Evolutionary conservation across 2,797 vertebrate species (phyloP).

Genomic region (Anguilla pacifica): DNA sequence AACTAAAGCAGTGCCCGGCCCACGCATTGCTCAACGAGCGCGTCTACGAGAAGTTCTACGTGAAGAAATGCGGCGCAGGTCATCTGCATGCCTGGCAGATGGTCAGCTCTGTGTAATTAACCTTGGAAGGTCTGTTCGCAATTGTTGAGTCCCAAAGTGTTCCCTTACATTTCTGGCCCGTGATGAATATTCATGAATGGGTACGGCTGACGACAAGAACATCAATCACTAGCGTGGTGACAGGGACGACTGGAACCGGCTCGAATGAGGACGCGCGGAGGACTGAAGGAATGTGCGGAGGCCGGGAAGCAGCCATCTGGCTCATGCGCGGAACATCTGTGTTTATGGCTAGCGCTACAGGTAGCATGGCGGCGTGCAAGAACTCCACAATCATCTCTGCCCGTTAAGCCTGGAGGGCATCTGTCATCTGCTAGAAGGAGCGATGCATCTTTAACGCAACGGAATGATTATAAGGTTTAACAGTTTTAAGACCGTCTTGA

Average conservation of each 20-base stretch:
- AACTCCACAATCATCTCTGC: background rate
- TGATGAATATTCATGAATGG: background rate
- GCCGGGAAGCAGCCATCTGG: background rate
- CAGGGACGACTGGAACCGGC: background rate
- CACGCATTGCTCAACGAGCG: background rate
- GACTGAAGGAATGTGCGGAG: background rate
- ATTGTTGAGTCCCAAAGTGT: background rate
- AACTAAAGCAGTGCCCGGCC: background rate
- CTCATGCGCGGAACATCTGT: background rate
- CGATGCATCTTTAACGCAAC: background rate
- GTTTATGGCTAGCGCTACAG: background rate
- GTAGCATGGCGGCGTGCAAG: background rate
- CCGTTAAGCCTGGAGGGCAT: background rate
- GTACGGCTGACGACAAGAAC: background rate
- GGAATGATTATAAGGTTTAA: constrained; percentile 2
- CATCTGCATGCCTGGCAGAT: background rate
- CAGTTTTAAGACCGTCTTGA: background rate
- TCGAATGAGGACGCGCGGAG: background rate
- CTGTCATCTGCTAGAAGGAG: background rate
- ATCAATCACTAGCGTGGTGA: background rate
- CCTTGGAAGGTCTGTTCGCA: background rate
- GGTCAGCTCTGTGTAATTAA: background rate
- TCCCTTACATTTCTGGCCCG: background rate
- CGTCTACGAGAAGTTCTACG: background rate
- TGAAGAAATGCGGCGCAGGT: background rate